phyloP scores from a whole-genome alignment of 1,140 invertebrate species.

The Gerris buenoi region DNA sequence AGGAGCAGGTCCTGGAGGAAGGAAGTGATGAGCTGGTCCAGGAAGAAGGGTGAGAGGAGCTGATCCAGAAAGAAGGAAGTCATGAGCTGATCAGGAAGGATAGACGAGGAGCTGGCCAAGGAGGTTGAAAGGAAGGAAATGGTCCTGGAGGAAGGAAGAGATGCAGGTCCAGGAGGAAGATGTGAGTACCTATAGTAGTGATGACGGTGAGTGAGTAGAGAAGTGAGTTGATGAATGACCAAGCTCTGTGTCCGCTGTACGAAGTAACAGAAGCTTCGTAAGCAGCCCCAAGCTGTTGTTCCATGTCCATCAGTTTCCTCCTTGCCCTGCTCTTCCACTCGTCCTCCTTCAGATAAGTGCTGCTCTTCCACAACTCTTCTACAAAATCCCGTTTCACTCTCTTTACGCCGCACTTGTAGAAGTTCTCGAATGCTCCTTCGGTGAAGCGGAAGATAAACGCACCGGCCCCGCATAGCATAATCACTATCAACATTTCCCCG shows the following conservation, averaged over 20 bases:
- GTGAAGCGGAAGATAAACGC: conserved; percentile 59
- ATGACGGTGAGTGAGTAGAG: conserved; percentile 82
- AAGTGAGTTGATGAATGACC: conserved; percentile 84
- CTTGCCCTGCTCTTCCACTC: conserved; percentile 75
- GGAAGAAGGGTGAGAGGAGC: no score
- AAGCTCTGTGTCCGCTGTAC: conserved; percentile 67
- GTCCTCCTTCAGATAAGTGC: conserved; percentile 63
- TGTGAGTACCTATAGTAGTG: conserved; percentile 78
- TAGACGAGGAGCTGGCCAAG: background rate
- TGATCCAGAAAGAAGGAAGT: no score
- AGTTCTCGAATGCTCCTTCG: conserved; percentile 65
- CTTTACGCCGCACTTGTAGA: conserved; percentile 75
- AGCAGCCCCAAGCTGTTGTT: conserved; percentile 66
- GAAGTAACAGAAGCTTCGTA: conserved; percentile 63
- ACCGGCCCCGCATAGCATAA: conserved; percentile 60
- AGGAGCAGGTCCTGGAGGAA: no score
- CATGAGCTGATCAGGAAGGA: no score
- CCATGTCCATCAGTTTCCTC: conserved; percentile 64
- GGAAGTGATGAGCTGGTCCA: no score
- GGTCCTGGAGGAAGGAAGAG: no score
- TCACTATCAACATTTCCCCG: conserved; percentile 43
- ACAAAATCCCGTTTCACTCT: conserved; percentile 71
- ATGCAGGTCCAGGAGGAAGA: background rate
- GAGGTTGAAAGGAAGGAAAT: background rate
- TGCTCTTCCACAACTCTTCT: conserved; percentile 59